These are phyloP conservation scores for Polypterus bichir DNA, from an alignment of 2,113 vertebrate species.

Conservation along the genomic window DNA sequence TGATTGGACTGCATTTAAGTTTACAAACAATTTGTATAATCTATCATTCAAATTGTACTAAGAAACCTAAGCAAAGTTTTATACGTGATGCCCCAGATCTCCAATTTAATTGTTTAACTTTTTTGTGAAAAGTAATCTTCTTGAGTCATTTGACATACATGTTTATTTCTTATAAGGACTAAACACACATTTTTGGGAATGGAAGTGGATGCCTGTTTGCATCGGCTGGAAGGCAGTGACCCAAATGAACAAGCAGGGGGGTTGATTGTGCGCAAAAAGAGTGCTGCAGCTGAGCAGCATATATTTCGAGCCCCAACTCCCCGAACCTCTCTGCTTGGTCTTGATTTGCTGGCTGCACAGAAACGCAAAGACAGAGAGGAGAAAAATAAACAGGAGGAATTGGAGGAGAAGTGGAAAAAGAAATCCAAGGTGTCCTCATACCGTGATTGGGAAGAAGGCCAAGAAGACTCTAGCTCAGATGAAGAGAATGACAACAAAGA, in stretches of 20 bases:
- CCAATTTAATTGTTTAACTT: too few relatives aligned
- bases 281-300: constrained; percentile 66
- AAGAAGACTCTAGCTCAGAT: constrained; percentile 64
- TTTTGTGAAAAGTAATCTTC: too few relatives aligned
- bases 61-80: too few relatives aligned
- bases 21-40: too few relatives aligned
- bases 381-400: constrained; percentile 46
- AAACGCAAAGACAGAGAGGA: constrained; percentile 80
- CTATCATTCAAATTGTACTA: too few relatives aligned
- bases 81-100: too few relatives aligned
- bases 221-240: constrained; percentile 69
- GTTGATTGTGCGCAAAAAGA: constrained; percentile 68
- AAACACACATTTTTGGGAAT: constrained; percentile 4
- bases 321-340: constrained; percentile 73
- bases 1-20: too few relatives aligned
- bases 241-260: constrained; percentile 59
- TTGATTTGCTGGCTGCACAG: constrained; percentile 84
- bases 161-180: not conserved
- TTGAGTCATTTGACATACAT: too few relatives aligned
- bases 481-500: constrained; percentile 45
- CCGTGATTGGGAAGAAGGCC: constrained; percentile 77
- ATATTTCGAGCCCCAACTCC: constrained; percentile 85
- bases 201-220: constrained; percentile 60
- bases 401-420: constrained; percentile 40
- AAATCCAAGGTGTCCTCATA: constrained; percentile 68